These are phyloP conservation scores for Trachemys scripta DNA, from an alignment of 2,113 vertebrate species.

Conservation along the genomic window DNA sequence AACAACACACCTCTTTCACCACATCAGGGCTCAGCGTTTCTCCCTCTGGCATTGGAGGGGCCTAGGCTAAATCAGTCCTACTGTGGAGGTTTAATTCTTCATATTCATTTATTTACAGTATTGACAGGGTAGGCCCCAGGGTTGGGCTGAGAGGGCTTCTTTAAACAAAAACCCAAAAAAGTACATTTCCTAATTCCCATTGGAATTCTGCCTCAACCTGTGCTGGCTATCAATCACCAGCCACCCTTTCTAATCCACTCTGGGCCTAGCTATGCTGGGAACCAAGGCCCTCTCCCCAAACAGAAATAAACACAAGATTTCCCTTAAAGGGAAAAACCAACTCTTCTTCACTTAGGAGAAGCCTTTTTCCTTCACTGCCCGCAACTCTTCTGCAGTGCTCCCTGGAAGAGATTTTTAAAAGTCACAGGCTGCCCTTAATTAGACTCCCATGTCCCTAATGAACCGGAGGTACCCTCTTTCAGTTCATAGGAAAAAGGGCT, in stretches of 20 bases:
- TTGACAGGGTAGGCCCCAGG: background rate
- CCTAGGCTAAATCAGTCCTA: background rate
- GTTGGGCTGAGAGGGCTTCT: background rate
- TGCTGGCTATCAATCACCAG: background rate
- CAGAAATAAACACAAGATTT: background rate
- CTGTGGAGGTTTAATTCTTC: background rate
- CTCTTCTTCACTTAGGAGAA: background rate
- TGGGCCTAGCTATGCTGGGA: background rate
- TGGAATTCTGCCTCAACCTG: background rate
- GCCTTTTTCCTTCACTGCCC: background rate
- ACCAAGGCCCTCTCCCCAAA: background rate
- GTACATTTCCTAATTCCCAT: background rate
- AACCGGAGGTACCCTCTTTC: background rate
- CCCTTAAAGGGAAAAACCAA: background rate
- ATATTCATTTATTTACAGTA: background rate
- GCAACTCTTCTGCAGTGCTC: background rate
- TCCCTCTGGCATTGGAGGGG: background rate
- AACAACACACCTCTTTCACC: background rate
- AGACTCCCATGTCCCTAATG: background rate
- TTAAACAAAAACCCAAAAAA: background rate
- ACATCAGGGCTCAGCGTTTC: background rate
- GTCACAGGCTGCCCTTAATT: background rate
- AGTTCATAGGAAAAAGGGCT: background rate
- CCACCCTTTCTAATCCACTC: background rate
- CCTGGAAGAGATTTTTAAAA: background rate